Percentiles rank a stretch among this genome's conserved stretches.
Conservation (phyloP, 2,888 invertebrate species). For the Xylota sylvarum region DNA sequence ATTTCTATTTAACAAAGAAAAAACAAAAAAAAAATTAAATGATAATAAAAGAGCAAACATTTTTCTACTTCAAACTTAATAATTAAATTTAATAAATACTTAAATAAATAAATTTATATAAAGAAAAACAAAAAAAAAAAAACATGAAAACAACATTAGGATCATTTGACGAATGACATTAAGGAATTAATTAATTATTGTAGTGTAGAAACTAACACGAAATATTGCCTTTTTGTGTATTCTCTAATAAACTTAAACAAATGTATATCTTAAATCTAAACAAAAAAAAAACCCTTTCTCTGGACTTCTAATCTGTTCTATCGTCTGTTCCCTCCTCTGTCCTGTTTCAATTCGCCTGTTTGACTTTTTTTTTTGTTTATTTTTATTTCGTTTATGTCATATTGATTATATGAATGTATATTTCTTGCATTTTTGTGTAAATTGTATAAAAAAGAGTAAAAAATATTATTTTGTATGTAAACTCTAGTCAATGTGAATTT, state of each 20-base stretch:
- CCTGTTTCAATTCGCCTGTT: slow-evolving; percentile 27
- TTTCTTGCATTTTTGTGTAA: slow-evolving; percentile 73
- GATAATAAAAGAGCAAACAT: slow-evolving; percentile 67
- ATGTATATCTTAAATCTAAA: slow-evolving; percentile 57
- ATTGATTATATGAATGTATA: slow-evolving; percentile 62
- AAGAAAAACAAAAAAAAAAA: slow-evolving; percentile 65
- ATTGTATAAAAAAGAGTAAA: slow-evolving; percentile 64
- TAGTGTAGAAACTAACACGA: slow-evolving; percentile 69
- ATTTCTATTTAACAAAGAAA: slow-evolving; percentile 54
- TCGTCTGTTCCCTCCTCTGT: slow-evolving; percentile 1
- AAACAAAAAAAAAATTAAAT: slow-evolving; percentile 58
- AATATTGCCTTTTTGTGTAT: slow-evolving; percentile 72
- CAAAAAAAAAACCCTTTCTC: slow-evolving; percentile 14
- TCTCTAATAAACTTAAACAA: slow-evolving; percentile 60
- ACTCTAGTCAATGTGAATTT: slow-evolving; percentile 76
- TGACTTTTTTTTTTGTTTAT: slow-evolving; percentile 9
- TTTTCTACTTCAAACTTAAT: slow-evolving; percentile 78
- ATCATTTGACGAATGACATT: slow-evolving; percentile 69
- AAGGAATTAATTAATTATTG: slow-evolving; percentile 71
- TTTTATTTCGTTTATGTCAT: slow-evolving; percentile 31
- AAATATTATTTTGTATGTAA: slow-evolving; percentile 70
- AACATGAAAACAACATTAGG: slow-evolving; percentile 62
- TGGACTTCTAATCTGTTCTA: slow-evolving; percentile 18
- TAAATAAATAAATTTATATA: slow-evolving; percentile 68
- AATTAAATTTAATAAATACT: slow-evolving; percentile 78